Evolutionary conservation across 2,113 vertebrate species (phyloP).

Genomic region (Hippocampus barbouri): DNA sequence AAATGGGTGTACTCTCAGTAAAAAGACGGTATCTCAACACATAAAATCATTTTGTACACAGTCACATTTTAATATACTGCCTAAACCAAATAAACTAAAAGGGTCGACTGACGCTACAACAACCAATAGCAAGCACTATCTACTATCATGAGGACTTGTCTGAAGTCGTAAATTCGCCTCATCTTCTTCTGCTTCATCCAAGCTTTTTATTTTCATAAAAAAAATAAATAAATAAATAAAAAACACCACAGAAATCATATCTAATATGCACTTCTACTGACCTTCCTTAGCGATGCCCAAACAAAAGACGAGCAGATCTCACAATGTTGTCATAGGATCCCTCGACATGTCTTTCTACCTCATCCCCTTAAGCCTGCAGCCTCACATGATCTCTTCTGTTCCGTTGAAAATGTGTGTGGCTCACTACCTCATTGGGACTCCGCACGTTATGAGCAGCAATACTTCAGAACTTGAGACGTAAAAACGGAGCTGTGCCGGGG

Average conservation of each 20-base stretch:
- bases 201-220: neutral
- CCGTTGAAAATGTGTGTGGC: constrained; percentile 41
- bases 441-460: constrained; percentile 47
- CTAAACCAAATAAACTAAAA: no score
- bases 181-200: neutral
- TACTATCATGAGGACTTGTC: neutral
- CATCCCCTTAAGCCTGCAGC: constrained; percentile 3
- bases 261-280: neutral
- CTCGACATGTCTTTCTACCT: constrained; percentile 12
- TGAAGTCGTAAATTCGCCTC: neutral
- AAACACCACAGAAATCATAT: neutral
- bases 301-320: constrained; percentile 20
- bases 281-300: neutral
- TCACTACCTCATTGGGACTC: constrained; percentile 58
- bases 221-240: no score
- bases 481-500: constrained; percentile 47
- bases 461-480: constrained; percentile 50
- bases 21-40: no score
- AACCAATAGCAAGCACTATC: no score
- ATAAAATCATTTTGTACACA: no score
- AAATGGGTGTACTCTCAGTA: neutral
- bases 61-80: no score
- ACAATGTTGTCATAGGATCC: constrained; percentile 17
- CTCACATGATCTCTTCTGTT: constrained; percentile 21
- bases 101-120: no score